Evolutionary conservation across 1,140 invertebrate species (phyloP).

Genomic region (Mercenaria mercenaria): DNA sequence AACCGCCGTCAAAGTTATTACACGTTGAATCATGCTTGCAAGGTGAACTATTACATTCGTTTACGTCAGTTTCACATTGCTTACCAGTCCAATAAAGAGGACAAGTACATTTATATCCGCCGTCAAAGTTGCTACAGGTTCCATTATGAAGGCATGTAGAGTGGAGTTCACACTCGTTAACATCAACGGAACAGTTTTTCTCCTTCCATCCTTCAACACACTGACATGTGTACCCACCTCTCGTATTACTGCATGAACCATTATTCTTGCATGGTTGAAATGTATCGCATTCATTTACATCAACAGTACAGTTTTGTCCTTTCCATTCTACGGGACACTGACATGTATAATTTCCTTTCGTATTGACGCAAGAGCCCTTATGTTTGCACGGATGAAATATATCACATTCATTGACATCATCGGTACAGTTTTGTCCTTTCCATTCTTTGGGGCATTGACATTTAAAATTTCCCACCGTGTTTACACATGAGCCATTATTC

Average conservation of each 20-base stretch:
- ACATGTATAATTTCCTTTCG: not conserved
- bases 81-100: not conserved
- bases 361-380: not conserved
- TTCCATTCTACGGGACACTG: not conserved
- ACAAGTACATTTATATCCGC: too few relatives aligned
- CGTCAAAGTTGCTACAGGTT: too few relatives aligned
- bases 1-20: not conserved
- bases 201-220: too few relatives aligned
- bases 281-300: slow-evolving; percentile 24
- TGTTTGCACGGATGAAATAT: not conserved
- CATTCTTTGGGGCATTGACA: not conserved
- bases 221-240: too few relatives aligned
- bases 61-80: not conserved
- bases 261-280: not conserved
- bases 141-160: too few relatives aligned
- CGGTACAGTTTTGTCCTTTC: not conserved
- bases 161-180: too few relatives aligned
- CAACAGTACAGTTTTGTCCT: not conserved
- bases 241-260: too few relatives aligned
- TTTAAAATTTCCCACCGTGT: not conserved
- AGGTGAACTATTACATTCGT: not conserved
- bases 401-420: slow-evolving; percentile 11
- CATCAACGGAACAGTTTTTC: too few relatives aligned
- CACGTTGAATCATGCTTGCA: not conserved
- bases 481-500: not conserved